phyloP scores from a whole-genome alignment of 1,140 invertebrate genomes.

The Drosophila tristis region DNA sequence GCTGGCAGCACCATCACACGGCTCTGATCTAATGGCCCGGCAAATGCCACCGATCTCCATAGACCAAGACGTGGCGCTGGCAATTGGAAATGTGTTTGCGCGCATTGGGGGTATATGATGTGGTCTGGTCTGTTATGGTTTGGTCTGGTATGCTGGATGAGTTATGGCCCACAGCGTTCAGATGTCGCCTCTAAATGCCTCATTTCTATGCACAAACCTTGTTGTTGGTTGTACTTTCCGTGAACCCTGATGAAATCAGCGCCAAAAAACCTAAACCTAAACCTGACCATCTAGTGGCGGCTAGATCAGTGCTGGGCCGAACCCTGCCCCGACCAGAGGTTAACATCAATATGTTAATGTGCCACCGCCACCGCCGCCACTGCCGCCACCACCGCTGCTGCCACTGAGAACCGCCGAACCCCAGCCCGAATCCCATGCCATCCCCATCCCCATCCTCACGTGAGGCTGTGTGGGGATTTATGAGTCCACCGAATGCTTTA shows the following conservation, averaged over 20 bases:
- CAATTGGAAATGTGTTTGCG: slow-evolving; percentile 24
- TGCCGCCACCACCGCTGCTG: slow-evolving; percentile 23
- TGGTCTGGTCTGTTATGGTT: slow-evolving; percentile 38
- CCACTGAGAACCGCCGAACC: slow-evolving; percentile 33
- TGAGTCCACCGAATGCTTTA: slow-evolving; percentile 82
- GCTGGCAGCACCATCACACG: slow-evolving; percentile 48
- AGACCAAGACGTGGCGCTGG: slow-evolving; percentile 39
- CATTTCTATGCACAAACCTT: slow-evolving; percentile 60
- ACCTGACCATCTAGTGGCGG: slow-evolving; percentile 51
- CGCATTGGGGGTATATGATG: slow-evolving; percentile 2
- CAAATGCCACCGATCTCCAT: slow-evolving; percentile 60
- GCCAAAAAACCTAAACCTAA: slow-evolving; percentile 45
- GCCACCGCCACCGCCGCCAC: slow-evolving; percentile 44
- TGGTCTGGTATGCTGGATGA: slow-evolving; percentile 51
- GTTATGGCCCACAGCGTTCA: slow-evolving; percentile 42
- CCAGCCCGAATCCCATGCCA: slow-evolving; percentile 6
- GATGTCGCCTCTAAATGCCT: slow-evolving; percentile 73
- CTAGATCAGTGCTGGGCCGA: slow-evolving; percentile 70
- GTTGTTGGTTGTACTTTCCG: slow-evolving; percentile 45
- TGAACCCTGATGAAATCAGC: slow-evolving; percentile 69
- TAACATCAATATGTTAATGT: slow-evolving; percentile 83
- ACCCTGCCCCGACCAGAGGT: slow-evolving; percentile 42
- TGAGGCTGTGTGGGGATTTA: slow-evolving; percentile 62
- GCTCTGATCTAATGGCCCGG: slow-evolving; percentile 63
- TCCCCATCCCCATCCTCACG: slow-evolving; percentile 45